phyloP scores from a whole-genome alignment of 2,113 vertebrate species.

The Esox niger region DNA sequence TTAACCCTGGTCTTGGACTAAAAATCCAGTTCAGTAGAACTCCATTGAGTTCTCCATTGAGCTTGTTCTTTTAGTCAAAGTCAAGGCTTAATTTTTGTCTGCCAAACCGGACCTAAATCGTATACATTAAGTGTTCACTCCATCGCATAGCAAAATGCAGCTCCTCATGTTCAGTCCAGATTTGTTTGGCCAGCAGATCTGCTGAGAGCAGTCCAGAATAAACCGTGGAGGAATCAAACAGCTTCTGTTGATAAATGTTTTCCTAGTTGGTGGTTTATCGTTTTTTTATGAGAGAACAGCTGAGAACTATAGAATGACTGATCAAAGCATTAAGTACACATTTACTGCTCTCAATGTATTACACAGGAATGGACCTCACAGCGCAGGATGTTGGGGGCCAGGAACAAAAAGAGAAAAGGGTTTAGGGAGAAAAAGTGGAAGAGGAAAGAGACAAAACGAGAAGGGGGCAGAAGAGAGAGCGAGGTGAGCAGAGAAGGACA shows the following conservation, averaged over 20 bases:
- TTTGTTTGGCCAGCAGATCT: too few species aligned
- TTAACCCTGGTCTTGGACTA: too few species aligned
- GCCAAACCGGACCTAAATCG: too few species aligned
- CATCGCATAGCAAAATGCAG: too few species aligned
- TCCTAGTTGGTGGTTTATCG: slow-evolving; percentile 38
- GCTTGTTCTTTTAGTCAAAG: too few species aligned
- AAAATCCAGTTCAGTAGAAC: too few species aligned
- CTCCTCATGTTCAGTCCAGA: too few species aligned
- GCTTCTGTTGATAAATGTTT: not conserved
- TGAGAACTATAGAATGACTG: slow-evolving; percentile 56
- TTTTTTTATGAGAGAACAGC: slow-evolving; percentile 50
- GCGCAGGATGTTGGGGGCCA: slow-evolving; percentile 15
- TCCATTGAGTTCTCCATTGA: too few species aligned
- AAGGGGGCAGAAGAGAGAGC: not conserved
- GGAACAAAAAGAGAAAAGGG: slow-evolving; percentile 21
- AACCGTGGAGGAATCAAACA: not conserved
- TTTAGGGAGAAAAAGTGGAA: not conserved
- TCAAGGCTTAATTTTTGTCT: too few species aligned
- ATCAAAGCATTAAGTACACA: slow-evolving; percentile 34
- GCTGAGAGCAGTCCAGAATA: too few species aligned
- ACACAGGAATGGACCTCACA: slow-evolving; percentile 14
- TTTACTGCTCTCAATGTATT: too few species aligned
- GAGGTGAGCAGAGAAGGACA: not conserved
- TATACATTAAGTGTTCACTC: too few species aligned
- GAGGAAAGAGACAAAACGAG: not conserved